These are phyloP conservation scores for Mesocentrotus franciscanus DNA, from an alignment of 53 echinoderm and acorn worm genomes.

Conservation along the genomic window DNA sequence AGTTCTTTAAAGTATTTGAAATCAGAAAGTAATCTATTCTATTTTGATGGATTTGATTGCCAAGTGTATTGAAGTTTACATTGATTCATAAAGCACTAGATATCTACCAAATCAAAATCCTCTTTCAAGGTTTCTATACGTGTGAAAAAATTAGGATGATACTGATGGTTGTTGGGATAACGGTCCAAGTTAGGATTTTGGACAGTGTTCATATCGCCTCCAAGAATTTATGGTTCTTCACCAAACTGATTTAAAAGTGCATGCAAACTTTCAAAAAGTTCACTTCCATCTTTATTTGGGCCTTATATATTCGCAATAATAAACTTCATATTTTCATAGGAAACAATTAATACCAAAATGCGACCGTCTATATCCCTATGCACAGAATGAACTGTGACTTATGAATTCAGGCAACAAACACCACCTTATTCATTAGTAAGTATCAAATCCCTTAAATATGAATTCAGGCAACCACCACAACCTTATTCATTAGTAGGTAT, in stretches of 20 bases:
- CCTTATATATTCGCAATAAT: neutral
- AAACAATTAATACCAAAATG: too few relatives aligned
- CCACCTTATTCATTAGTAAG: conserved; percentile 92
- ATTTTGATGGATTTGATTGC: neutral
- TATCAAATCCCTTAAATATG: conserved; percentile 90
- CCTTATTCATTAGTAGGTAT: conserved; percentile 93
- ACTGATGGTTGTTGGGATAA: neutral
- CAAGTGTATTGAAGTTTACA: neutral
- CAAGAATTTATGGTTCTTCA: neutral
- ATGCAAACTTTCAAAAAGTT: neutral
- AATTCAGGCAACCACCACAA: conserved; percentile 87
- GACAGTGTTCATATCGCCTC: neutral
- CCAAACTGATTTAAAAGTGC: neutral
- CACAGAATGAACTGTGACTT: too few relatives aligned
- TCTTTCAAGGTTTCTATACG: too few relatives aligned
- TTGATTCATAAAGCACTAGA: too few relatives aligned
- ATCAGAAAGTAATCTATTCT: neutral
- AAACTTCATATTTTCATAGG: neutral
- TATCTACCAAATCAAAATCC: too few relatives aligned
- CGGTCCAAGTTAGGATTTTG: neutral
- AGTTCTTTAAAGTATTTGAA: neutral
- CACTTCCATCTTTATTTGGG: too few relatives aligned
- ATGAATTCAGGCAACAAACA: conserved; percentile 87
- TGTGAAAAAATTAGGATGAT: too few relatives aligned
- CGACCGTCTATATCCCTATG: too few relatives aligned